phyloP scores from a whole-genome alignment of 92 coral and sea anemone genomes.

The Phenganax marumi region DNA sequence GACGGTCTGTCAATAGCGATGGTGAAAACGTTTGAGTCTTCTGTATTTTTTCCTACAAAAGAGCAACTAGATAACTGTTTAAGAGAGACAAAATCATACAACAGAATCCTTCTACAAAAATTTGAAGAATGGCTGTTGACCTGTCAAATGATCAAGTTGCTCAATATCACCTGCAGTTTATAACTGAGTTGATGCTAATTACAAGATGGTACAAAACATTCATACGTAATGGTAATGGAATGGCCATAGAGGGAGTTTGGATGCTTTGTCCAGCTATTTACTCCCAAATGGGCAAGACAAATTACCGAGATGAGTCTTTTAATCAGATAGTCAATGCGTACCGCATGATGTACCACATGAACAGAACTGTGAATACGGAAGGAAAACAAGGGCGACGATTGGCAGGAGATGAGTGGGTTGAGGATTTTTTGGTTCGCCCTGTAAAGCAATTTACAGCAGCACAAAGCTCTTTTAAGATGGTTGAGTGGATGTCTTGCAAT shows the following conservation, averaged over 20 bases:
- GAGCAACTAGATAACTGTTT: conserved; percentile 29
- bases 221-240: conserved; percentile 45
- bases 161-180: conserved; percentile 37
- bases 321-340: neutral
- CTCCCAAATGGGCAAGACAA: neutral
- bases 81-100: conserved; percentile 4
- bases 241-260: conserved; percentile 45
- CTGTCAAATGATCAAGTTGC: conserved; percentile 8
- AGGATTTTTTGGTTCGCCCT: conserved; percentile 46
- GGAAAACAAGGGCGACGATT: conserved; percentile 48
- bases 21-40: conserved; percentile 43
- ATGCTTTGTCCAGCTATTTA: neutral
- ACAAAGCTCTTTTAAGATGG: conserved; percentile 40
- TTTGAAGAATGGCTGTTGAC: conserved; percentile 29
- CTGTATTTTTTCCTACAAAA: conserved; percentile 35
- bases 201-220: conserved; percentile 55
- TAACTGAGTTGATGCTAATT: conserved; percentile 45
- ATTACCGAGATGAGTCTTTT: neutral
- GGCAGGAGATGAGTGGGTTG: conserved; percentile 61
- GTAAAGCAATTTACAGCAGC: conserved; percentile 44
- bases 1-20: conserved; percentile 59
- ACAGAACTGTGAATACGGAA: conserved; percentile 36
- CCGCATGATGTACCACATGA: neutral
- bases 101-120: conserved; percentile 35
- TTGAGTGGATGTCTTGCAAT: too few relatives aligned